A percentile compares a stretch with the other conserved stretches of the same genome.
These are phyloP conservation scores for Carcharodon carcharias DNA, from an alignment of 2,797 vertebrate species.

Conservation along the genomic window DNA sequence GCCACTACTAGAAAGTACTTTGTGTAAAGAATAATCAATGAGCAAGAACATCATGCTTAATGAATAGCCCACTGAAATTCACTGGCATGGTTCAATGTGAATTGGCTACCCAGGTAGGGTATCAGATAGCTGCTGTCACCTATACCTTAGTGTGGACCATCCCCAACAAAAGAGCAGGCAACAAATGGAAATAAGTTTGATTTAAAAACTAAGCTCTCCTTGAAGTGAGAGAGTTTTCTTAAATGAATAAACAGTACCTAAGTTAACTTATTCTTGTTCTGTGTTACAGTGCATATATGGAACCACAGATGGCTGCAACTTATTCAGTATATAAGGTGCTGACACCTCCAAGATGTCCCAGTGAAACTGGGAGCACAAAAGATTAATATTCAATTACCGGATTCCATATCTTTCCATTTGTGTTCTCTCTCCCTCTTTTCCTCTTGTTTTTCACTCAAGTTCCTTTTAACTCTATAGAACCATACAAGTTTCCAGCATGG, in stretches of 20 bases:
- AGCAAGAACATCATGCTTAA: background rate
- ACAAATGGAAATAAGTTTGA: background rate
- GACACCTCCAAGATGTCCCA: background rate
- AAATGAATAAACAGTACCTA: background rate
- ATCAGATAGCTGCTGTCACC: no score
- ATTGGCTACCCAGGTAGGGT: background rate
- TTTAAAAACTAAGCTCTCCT: background rate
- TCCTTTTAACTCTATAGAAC: background rate
- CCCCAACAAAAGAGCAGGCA: background rate
- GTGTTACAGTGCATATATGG: conserved; percentile 13
- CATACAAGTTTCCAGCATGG: background rate
- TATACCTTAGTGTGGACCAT: background rate
- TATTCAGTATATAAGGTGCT: conserved; percentile 14
- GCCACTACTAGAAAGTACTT: background rate
- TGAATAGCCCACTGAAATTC: background rate
- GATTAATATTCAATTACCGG: background rate
- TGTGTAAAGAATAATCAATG: background rate
- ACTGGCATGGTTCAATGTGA: background rate
- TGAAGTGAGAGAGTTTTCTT: background rate
- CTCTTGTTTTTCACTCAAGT: background rate
- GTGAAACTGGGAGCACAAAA: background rate
- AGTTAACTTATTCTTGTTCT: background rate
- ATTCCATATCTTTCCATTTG: background rate
- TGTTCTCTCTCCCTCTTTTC: background rate
- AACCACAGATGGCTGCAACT: conserved; percentile 11